Evolutionary conservation across 2,113 vertebrate genomes (phyloP).

Genomic region (Paradoxurus hermaphroditus): DNA sequence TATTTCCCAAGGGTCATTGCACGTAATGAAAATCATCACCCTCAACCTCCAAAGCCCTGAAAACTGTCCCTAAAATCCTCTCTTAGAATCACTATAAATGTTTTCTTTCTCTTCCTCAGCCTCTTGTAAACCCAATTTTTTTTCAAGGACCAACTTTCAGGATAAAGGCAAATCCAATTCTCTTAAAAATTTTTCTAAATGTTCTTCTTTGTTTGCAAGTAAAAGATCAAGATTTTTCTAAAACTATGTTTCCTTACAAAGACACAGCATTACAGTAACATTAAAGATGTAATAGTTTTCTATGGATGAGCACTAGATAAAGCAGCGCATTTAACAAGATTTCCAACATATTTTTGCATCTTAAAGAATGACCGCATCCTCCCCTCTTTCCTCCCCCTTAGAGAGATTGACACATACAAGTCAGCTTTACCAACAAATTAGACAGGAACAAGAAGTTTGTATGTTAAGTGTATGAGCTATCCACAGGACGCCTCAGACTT

Average conservation of each 20-base stretch:
- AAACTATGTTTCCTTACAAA: neutral
- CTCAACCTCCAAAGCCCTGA: neutral
- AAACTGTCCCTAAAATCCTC: fast-evolving
- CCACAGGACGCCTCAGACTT: neutral
- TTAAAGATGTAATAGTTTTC: neutral
- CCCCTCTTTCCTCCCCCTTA: neutral
- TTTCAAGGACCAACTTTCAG: neutral
- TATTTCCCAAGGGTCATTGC: neutral
- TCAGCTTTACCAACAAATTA: neutral
- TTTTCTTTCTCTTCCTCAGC: neutral
- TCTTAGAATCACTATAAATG: neutral
- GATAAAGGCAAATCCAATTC: neutral
- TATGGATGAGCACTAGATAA: neutral
- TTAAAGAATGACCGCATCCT: neutral
- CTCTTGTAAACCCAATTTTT: neutral
- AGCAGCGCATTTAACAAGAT: neutral
- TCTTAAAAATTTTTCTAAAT: neutral
- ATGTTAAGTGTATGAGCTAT: neutral
- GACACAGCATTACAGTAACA: neutral
- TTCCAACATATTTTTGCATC: neutral
- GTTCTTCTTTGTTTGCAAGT: neutral
- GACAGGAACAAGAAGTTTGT: neutral
- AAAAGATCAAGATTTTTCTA: neutral
- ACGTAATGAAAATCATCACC: neutral
- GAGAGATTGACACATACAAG: neutral